A percentile compares a stretch with the other conserved stretches of the same genome.
These are phyloP conservation scores for Danio tinwini DNA, from an alignment of 2,797 vertebrate species.

Conservation along the genomic window DNA sequence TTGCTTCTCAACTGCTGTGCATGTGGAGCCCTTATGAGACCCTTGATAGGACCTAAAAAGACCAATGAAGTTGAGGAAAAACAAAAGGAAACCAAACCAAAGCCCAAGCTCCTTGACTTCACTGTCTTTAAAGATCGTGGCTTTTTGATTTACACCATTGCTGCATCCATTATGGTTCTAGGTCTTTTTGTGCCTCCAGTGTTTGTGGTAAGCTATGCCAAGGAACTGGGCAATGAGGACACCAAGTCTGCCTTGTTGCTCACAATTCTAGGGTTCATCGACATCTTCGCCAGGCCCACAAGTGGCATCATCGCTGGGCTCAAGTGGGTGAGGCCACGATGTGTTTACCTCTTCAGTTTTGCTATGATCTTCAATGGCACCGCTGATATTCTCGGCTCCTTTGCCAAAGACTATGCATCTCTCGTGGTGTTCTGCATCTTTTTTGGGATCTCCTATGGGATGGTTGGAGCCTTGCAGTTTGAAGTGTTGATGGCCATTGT, in stretches of 20 bases:
- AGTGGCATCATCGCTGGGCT: constrained; percentile 89
- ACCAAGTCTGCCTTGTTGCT: constrained; percentile 91
- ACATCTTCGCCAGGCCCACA: constrained; percentile 91
- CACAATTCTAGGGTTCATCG: constrained; percentile 90
- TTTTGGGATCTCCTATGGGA: constrained; percentile 95
- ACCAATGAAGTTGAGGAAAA: neutral
- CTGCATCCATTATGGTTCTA: constrained; percentile 93
- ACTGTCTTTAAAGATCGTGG: constrained; percentile 88
- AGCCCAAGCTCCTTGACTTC: constrained; percentile 88
- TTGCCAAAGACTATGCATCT: constrained; percentile 78
- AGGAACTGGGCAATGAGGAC: constrained; percentile 87
- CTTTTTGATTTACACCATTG: constrained; percentile 88
- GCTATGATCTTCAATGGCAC: constrained; percentile 92
- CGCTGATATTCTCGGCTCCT: constrained; percentile 88
- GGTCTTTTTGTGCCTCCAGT: constrained; percentile 96
- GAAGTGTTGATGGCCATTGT: constrained; percentile 97
- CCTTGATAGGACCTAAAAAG: constrained; percentile 77
- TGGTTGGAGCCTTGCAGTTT: constrained; percentile 98
- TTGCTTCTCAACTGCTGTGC: constrained; percentile 94
- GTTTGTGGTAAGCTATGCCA: constrained; percentile 94
- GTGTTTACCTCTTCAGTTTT: constrained; percentile 93
- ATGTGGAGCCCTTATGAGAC: constrained; percentile 92
- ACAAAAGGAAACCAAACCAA: constrained; percentile 70
- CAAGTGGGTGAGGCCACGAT: constrained; percentile 87
- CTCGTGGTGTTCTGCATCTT: constrained; percentile 93